A percentile compares a stretch with the other conserved stretches of the same genome.
phyloP scores from a whole-genome alignment of 2,888 invertebrate species.

The Agrilus mali region DNA sequence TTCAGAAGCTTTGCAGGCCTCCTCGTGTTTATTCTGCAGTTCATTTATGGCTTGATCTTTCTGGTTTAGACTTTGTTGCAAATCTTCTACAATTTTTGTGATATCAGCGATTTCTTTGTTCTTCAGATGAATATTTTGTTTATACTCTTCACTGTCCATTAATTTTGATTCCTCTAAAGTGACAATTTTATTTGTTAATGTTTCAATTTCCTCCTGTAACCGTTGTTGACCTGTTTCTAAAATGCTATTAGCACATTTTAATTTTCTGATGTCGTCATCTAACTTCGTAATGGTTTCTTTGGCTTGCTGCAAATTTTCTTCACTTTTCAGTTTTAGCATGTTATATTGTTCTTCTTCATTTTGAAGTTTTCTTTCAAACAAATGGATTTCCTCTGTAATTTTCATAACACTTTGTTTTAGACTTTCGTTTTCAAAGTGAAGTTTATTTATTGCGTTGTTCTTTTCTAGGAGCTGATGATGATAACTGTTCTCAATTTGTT shows the following conservation, averaged over 20 bases:
- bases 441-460: conserved; percentile 2
- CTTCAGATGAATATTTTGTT: conserved; percentile 5
- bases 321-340: conserved; percentile 1
- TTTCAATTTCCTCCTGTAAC: conserved; percentile 9
- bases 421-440: conserved; percentile 1
- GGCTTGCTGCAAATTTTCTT: conserved; percentile 1
- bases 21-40: conserved; percentile 2
- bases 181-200: conserved; percentile 6
- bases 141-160: conserved; percentile 5
- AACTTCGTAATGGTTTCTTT: conserved; percentile 5
- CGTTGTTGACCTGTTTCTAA: conserved; percentile 16
- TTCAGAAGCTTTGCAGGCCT: neutral
- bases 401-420: conserved; percentile 1
- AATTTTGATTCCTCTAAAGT: conserved; percentile 8
- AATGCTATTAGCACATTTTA: conserved; percentile 15
- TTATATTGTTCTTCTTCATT: neutral
- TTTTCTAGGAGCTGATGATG: too few species aligned
- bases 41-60: conserved; percentile 6
- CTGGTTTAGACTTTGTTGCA: conserved; percentile 3
- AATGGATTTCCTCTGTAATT: conserved; percentile 3
- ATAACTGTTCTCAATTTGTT: too few species aligned
- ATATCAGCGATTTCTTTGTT: conserved; percentile 3
- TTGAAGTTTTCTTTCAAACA: conserved; percentile 6
- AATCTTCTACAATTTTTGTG: conserved; percentile 2
- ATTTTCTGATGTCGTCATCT: conserved; percentile 11